These are phyloP conservation scores for Melanotaenia parkinsoni DNA, from an alignment of 2,797 vertebrate genomes.

Conservation along the genomic window DNA sequence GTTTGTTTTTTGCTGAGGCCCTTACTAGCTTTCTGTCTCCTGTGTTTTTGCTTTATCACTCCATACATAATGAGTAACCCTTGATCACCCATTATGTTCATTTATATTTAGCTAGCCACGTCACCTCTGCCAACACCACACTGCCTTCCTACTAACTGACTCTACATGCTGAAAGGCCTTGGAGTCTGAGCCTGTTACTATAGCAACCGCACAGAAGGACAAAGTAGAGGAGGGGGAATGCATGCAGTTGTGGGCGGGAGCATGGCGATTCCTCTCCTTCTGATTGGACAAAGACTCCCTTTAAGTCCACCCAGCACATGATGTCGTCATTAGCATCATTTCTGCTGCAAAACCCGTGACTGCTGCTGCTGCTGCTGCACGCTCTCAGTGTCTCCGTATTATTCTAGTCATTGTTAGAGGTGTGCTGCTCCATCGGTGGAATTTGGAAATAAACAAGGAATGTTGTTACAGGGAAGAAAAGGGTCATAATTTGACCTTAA, in stretches of 20 bases:
- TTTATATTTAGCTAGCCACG: constrained; percentile 61
- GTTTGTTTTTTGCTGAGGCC: not conserved
- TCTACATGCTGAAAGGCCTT: constrained; percentile 61
- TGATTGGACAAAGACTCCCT: constrained; percentile 83
- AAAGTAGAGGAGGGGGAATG: constrained; percentile 74
- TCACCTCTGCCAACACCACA: constrained; percentile 69
- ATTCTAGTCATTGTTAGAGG: constrained; percentile 75
- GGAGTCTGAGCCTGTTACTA: constrained; percentile 85
- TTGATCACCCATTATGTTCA: constrained; percentile 22
- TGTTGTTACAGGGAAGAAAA: constrained; percentile 37
- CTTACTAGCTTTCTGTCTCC: constrained; percentile 5
- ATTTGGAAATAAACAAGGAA: constrained; percentile 19
- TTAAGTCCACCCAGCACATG: constrained; percentile 80
- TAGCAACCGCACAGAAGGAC: constrained; percentile 90
- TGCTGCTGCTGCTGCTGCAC: constrained; percentile 67
- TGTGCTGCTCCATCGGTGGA: constrained; percentile 74
- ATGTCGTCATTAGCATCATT: constrained; percentile 76
- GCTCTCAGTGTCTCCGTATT: constrained; percentile 42
- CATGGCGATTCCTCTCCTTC: constrained; percentile 66
- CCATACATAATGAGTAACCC: constrained; percentile 13
- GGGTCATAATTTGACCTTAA: constrained; percentile 16
- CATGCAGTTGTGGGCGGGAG: constrained; percentile 65
- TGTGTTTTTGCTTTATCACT: constrained; percentile 20
- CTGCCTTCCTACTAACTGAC: constrained; percentile 42
- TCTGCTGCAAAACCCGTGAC: constrained; percentile 83